These are phyloP conservation scores for Phaonia tiefii DNA, from an alignment of 2,888 invertebrate species.

Conservation along the genomic window DNA sequence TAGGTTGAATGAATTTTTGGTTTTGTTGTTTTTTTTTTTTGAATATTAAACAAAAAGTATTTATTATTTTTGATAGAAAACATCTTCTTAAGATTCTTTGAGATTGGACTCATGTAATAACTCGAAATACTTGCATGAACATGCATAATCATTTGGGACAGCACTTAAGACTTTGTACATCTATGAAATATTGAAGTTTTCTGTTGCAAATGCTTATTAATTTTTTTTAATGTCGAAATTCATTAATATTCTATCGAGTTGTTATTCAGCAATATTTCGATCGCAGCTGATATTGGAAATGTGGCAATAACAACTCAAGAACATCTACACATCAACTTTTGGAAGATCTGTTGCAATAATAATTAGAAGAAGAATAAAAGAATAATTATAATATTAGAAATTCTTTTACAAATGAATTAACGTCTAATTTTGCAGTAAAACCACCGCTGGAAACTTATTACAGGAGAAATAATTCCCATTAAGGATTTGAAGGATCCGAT, in stretches of 20 bases:
- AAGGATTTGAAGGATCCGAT: too few relatives aligned
- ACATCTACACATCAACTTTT: too few relatives aligned
- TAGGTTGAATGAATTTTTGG: slow-evolving; percentile 11
- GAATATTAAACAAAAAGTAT: background rate
- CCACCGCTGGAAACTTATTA: too few relatives aligned
- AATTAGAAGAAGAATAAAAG: too few relatives aligned
- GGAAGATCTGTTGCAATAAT: too few relatives aligned
- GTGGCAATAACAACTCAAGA: too few relatives aligned
- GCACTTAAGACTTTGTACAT: slow-evolving; percentile 4
- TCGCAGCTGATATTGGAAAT: slow-evolving; percentile 22
- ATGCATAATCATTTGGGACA: slow-evolving; percentile 2
- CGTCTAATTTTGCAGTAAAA: too few relatives aligned
- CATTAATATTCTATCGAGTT: background rate
- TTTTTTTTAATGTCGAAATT: background rate
- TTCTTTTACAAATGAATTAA: too few relatives aligned
- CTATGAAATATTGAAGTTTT: background rate
- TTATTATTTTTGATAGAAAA: slow-evolving; percentile 4
- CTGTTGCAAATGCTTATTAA: slow-evolving; percentile 3
- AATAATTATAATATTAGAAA: too few relatives aligned
- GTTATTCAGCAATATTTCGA: background rate
- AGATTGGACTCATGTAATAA: background rate
- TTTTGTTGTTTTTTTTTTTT: background rate
- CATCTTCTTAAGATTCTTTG: slow-evolving; percentile 8
- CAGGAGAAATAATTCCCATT: too few relatives aligned
- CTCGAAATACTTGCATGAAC: slow-evolving; percentile 10